These are phyloP conservation scores for Eretmochelys imbricata DNA, from an alignment of 2,113 vertebrate genomes.

Conservation along the genomic window DNA sequence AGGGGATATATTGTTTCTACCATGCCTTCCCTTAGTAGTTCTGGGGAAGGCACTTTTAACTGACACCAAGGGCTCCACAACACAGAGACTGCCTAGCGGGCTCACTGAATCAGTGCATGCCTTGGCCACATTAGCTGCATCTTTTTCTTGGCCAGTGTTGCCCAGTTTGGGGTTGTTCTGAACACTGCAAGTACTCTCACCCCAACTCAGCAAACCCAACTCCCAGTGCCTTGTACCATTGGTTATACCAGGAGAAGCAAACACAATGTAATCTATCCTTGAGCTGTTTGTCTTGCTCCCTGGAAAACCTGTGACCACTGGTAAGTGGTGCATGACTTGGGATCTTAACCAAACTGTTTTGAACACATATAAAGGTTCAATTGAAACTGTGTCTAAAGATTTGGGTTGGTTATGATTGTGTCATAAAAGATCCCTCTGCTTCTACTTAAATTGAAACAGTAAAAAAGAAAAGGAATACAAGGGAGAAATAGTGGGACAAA, in stretches of 20 bases:
- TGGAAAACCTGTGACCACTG: background rate
- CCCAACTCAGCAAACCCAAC: background rate
- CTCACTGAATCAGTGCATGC: background rate
- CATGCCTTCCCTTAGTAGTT: background rate
- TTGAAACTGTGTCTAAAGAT: background rate
- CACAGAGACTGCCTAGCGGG: background rate
- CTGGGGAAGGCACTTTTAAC: background rate
- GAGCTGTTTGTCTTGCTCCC: background rate
- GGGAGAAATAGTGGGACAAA: background rate
- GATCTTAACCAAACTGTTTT: background rate
- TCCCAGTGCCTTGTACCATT: background rate
- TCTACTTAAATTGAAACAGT: slow-evolving; percentile 34
- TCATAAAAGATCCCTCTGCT: slow-evolving; percentile 19
- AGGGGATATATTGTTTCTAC: background rate
- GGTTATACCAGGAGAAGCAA: background rate
- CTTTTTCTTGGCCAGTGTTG: fast-evolving
- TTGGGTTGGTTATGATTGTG: background rate
- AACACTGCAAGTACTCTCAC: background rate
- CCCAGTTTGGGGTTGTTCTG: background rate
- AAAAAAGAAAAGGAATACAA: slow-evolving; percentile 8
- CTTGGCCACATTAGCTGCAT: background rate
- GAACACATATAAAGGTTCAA: background rate
- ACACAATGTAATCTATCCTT: background rate
- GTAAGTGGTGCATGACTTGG: background rate
- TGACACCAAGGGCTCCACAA: background rate